A percentile compares a stretch with the other conserved stretches of the same genome.
Conservation (phyloP, 2,797 vertebrate genomes). For the Fratercula arctica region DNA sequence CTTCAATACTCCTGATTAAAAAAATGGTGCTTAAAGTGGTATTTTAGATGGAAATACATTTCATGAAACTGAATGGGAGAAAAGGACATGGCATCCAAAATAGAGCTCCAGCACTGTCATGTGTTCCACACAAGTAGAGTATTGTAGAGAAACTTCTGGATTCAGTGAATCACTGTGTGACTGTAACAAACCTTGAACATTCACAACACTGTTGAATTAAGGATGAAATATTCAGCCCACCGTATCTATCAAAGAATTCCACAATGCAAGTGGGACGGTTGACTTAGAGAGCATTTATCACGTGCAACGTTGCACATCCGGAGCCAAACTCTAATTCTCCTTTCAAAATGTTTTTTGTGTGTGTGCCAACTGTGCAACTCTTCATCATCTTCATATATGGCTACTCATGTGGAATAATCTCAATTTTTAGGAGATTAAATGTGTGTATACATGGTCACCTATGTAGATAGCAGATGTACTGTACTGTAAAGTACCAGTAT, state of each 20-base stretch:
- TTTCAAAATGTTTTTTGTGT: background rate
- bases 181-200: background rate
- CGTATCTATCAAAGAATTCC: background rate
- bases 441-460: background rate
- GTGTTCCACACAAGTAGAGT: background rate
- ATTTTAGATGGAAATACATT: background rate
- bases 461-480: background rate
- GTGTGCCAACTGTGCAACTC: background rate
- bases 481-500: background rate
- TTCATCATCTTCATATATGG: background rate
- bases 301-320: fast-evolving
- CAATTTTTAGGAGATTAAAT: background rate
- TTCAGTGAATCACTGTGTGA: background rate
- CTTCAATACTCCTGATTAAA: background rate
- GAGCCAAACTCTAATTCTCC: background rate
- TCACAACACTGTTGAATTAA: background rate
- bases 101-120: background rate
- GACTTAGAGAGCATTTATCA: background rate
- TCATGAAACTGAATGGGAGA: background rate
- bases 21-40: background rate
- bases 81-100: background rate
- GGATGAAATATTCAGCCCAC: background rate
- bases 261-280: background rate
- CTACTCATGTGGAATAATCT: background rate
- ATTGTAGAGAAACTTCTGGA: background rate